Evolutionary conservation across 23 tunicate genomes (phyloP), one percentile per base, ranked within the genome.

Genomic region (Halocynthia roretzi): DNA sequence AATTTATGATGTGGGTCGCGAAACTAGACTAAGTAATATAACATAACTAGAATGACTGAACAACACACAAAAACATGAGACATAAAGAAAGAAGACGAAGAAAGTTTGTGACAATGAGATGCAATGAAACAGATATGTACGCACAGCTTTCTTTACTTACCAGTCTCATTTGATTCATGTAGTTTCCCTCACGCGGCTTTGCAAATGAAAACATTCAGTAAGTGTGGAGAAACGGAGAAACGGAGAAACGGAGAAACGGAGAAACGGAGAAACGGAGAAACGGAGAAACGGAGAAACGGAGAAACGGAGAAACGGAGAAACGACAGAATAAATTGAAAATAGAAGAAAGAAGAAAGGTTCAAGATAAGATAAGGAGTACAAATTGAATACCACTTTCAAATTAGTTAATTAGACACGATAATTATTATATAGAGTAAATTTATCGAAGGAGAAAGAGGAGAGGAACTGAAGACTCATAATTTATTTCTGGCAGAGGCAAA

Each of bases 81-180:
- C 71, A 54, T 10, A 0, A 23, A 69, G 82, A 80, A 4, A 57
- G 17, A 15, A 9, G 15, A 6, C 15, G 6, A 21, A 51, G 9
- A 1, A 10, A 31, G 44, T 31, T 31, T 31, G 44, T 31, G 44
- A 31, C 44, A 31, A 31, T 31, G 44, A 31, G 44, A 31, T 31
- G 44, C 44, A 31, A 31, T 4, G 44, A 31, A 31, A 31, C 44
- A 31, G 44, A 4, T 31, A 31, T 31, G 44, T 31, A 31, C 44
- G 44, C 44, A 31, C 44, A 31, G 44, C 44, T 31, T 31, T 31
- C 44, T 5, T 61, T n/a, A 48, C 96, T 83, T 76, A 89, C 96
- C 96, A 89, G 62, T 80, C 96, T 68, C 96, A 89, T 89, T 56
- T 89, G 88, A 44, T 80, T 54, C 19, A 89, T 80, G 88, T 89